Conservation (phyloP, 1,140 invertebrate species). For the Temnothorax longispinosus region DNA sequence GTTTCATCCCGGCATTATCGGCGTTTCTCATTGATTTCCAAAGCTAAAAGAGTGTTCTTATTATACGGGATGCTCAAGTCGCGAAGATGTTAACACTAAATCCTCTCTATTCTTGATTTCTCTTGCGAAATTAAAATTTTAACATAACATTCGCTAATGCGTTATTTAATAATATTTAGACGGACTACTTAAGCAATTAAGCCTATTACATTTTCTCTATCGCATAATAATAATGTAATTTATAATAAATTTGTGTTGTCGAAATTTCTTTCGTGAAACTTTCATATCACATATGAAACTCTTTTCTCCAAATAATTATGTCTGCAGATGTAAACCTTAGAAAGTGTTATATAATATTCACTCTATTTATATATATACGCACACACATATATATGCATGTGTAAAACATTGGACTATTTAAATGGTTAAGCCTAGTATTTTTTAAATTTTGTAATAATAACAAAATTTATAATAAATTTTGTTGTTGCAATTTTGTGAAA, state of each 20-base stretch:
- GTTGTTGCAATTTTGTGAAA: background rate
- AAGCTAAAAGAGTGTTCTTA: slow-evolving; percentile 34
- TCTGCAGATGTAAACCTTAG: too few relatives aligned
- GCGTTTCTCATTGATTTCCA: slow-evolving; percentile 58
- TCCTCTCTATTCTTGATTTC: slow-evolving; percentile 33
- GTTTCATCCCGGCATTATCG: background rate
- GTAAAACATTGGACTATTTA: too few relatives aligned
- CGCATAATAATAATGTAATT: background rate
- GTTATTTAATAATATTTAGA: background rate
- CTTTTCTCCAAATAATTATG: too few relatives aligned
- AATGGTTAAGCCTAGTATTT: too few relatives aligned
- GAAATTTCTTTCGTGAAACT: background rate
- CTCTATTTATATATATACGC: too few relatives aligned
- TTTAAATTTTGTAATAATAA: too few relatives aligned
- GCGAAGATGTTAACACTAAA: slow-evolving; percentile 58
- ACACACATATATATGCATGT: too few relatives aligned
- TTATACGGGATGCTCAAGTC: slow-evolving; percentile 62
- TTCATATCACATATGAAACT: too few relatives aligned
- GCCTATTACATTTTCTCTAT: background rate
- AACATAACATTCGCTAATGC: background rate
- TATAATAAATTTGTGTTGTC: background rate
- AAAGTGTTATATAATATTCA: too few relatives aligned
- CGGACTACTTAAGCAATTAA: slow-evolving; percentile 45
- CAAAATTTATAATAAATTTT: too few relatives aligned
- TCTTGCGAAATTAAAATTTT: slow-evolving; percentile 16